Base-by-base conservation (phyloP, 2,888 invertebrate genomes). In the Drosophila koepferae region DNA sequence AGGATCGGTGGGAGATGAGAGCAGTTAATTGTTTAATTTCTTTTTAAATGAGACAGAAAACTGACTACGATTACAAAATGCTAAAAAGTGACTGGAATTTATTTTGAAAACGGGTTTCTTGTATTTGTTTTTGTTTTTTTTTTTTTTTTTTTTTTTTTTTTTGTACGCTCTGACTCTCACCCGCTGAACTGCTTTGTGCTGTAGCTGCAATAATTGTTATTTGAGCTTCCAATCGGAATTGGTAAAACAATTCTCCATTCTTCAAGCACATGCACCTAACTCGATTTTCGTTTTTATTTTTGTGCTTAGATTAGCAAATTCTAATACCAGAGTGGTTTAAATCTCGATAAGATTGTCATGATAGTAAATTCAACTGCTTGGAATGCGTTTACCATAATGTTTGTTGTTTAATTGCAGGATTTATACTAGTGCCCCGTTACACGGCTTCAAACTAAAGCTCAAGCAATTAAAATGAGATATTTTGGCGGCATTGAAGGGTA, bases 401-500 rank as follows among this genome's bases (percentile, higher is more conserved):
- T 67, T 80, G 59, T 61, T 59, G 18, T 56, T 62, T 66, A 51
- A 73, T 66, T 64, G 49, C 71, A 86, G 87, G 53, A 70, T 53
- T 68, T 51, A 41, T 46, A 43, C 48, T 44, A 65, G 31, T 23
- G 46, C 38, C 18, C 10, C 28, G 7, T 49, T 44, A 66, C 31
- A 58, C 48, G 31, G 31, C n/a, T n/a, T 31, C 7, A 18, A 23
- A 23, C 36, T 41, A 49, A 72, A 76, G 36, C 44, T 53, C 16
- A 63, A 43, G 2, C 59, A 59, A 46, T 40, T 48, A 69, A 59
- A 77, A 92, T 92, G 92, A 87, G 73, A 77, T 91, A 89, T 80
- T 92, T 91, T 64, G 92, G 92, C 49, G 92, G 92, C 53, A 82
- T 92, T 80, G 92, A 92, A 83, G 92, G 92, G 92, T 92, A 83